Conservation (phyloP, 2,113 vertebrate genomes). For the Pterocles gutturalis region DNA sequence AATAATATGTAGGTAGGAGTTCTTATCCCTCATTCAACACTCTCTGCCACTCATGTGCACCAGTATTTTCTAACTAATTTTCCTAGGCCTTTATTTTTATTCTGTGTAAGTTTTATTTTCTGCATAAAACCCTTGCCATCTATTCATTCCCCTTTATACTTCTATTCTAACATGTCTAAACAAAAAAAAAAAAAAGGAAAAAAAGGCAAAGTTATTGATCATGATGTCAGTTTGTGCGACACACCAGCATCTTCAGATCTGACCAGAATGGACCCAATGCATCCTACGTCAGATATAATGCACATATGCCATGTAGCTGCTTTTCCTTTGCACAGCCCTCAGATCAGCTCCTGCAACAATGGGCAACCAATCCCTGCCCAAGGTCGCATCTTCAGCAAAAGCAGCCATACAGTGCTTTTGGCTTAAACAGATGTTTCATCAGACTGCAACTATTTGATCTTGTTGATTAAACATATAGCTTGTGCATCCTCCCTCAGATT, state of each 20-base stretch:
- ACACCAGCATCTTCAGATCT: neutral
- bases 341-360: neutral
- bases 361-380: neutral
- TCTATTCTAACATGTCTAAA: neutral
- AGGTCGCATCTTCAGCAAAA: neutral
- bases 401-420: neutral
- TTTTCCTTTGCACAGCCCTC: neutral
- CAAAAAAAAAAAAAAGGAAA: neutral
- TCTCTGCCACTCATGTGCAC: fast-evolving
- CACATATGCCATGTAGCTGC: fast-evolving
- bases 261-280: neutral
- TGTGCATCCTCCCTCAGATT: neutral
- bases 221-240: neutral
- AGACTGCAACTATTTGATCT: neutral
- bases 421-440: neutral
- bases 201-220: neutral
- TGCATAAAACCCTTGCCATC: neutral
- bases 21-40: neutral
- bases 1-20: neutral
- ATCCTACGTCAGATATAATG: neutral
- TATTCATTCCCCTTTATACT: neutral
- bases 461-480: neutral
- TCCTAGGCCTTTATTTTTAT: neutral
- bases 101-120: neutral
- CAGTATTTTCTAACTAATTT: neutral